Evolutionary conservation across 2,888 invertebrate species (phyloP), one percentile per base, ranked within the genome.

Genomic region (Agonopterix heracliana): DNA sequence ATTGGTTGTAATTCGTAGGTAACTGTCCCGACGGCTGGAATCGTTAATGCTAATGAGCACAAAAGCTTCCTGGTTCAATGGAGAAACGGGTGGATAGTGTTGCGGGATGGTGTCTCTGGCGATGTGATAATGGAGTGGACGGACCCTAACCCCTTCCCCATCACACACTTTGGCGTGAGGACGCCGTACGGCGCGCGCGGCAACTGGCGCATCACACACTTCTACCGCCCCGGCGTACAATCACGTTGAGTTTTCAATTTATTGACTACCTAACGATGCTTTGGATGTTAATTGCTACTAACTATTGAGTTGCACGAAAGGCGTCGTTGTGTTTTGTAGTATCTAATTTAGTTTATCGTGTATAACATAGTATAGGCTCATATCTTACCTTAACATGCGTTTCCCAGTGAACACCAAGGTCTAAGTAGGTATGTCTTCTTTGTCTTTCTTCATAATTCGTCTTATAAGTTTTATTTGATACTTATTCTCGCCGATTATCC

Each of bases 121-220:
- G 82, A 81, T 17, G 71, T 90, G 49, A 70, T 92, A 53, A 80
- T 92, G 87, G 90, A 90, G 60, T 92, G 92, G 91, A 71, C 77
- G 55, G 91, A 92, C 68, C 90, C 91, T 3, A 68, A 83, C 10
- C 91, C 92, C 5, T 90, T 92, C 74, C 88, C 89, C 44, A 74
- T 92, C 48, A 89, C 90, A 50, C 90, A 91, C 78, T 90, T 92
- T 66, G 93, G 92, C 44, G 87, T 92, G 52, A 89, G 92, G 52
- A 92, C 92, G 10, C 90, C 86, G 51, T 93, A 91, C 89, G 93
- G 93, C 49, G 90, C 92, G 34, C 84, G 89, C 52, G 93, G 92
- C 53, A 81, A 89, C 54, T 93, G 93, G 93, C 90, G 89, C 60
- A 84, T 92, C 63, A 57, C 55, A 41, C 83, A 87, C 63, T 88